These are phyloP conservation scores for Prionace glauca DNA, from an alignment of 2,797 vertebrate genomes.

Conservation along the genomic window DNA sequence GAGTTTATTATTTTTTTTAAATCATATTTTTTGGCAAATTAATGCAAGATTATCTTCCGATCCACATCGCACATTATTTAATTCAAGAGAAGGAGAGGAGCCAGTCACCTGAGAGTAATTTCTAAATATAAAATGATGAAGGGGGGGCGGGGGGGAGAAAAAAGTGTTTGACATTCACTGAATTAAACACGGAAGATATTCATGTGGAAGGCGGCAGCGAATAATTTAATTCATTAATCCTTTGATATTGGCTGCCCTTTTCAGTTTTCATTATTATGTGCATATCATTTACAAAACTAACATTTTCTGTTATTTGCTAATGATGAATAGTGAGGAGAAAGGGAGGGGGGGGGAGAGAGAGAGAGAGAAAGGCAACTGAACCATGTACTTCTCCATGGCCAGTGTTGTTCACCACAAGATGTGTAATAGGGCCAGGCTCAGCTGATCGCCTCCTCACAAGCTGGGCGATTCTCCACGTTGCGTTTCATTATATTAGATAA, in stretches of 20 bases:
- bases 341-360: background rate
- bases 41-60: background rate
- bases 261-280: background rate
- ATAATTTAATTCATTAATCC: conserved; percentile 1
- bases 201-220: background rate
- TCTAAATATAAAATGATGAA: background rate
- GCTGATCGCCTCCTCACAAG: background rate
- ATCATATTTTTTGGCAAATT: background rate
- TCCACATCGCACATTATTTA: background rate
- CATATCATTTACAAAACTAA: background rate
- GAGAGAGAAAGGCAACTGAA: background rate
- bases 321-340: background rate
- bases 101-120: background rate
- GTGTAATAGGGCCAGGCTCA: background rate
- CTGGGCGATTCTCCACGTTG: too few species aligned
- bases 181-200: background rate
- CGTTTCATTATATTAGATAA: background rate
- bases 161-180: background rate
- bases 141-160: background rate
- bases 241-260: background rate
- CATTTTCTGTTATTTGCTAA: background rate
- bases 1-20: background rate
- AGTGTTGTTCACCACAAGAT: background rate
- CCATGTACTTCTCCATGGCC: background rate
- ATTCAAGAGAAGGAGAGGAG: background rate